These are phyloP conservation scores for Clarias magur DNA, from an alignment of 2,113 vertebrate species.

Conservation along the genomic window DNA sequence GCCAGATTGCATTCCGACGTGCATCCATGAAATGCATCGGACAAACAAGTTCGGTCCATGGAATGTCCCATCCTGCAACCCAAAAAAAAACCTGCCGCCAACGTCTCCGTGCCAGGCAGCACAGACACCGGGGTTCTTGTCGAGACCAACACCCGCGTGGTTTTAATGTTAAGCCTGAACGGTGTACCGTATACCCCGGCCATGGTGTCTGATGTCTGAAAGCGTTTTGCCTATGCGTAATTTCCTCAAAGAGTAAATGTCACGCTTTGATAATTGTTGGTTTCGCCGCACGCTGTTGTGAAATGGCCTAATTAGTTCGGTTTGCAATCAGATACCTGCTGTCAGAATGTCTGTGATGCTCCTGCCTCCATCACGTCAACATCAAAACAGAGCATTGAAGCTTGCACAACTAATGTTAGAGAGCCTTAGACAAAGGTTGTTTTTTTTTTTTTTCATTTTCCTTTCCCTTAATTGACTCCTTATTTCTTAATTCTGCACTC, in stretches of 20 bases:
- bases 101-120: too few species aligned
- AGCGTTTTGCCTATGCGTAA: background rate
- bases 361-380: background rate
- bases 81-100: too few species aligned
- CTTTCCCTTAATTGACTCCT: too few species aligned
- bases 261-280: background rate
- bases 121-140: too few species aligned
- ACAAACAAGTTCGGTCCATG: too few species aligned
- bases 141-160: too few species aligned
- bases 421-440: background rate
- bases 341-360: background rate
- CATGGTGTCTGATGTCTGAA: background rate
- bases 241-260: background rate
- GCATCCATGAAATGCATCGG: too few species aligned
- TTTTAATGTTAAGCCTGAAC: too few species aligned
- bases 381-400: background rate
- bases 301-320: constrained; percentile 21
- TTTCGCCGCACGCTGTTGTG: background rate
- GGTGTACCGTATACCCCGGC: too few species aligned
- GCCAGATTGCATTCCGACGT: too few species aligned
- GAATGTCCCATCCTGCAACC: too few species aligned
- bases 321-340: constrained; percentile 23
- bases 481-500: background rate
- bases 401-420: background rate
- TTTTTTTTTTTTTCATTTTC: too few species aligned